These are phyloP conservation scores for Macaria notata DNA, from an alignment of 2,888 invertebrate genomes.

Conservation along the genomic window DNA sequence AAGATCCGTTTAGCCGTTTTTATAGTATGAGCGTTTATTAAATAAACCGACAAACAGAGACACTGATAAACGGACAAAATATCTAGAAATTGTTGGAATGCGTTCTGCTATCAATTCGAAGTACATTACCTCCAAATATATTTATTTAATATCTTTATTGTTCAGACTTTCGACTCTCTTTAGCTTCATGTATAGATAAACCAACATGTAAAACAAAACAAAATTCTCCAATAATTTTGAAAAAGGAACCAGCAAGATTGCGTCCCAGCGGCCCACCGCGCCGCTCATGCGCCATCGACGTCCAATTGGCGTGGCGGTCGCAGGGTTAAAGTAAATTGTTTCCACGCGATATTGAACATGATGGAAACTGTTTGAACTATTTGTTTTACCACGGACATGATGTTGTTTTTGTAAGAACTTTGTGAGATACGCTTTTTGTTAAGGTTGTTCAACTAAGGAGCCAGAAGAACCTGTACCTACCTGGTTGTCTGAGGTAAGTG, in stretches of 20 bases:
- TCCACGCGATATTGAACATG: constrained; percentile 24
- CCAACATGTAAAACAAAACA: neutral
- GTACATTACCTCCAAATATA: no score
- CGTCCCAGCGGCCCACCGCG: constrained; percentile 68
- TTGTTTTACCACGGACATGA: constrained; percentile 18
- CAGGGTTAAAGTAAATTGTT: constrained; percentile 61
- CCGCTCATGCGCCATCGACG: constrained; percentile 70
- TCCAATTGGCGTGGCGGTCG: constrained; percentile 71
- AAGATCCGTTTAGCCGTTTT: no score
- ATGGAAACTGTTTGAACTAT: constrained; percentile 26
- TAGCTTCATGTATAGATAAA: no score
- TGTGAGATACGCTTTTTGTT: neutral
- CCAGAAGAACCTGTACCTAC: no score
- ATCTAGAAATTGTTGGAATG: no score
- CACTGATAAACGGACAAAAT: no score
- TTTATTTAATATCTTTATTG: no score
- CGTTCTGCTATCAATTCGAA: no score
- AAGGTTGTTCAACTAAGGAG: neutral
- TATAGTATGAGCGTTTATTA: no score
- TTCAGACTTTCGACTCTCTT: no score
- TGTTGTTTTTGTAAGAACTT: constrained; percentile 6
- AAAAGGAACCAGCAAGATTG: constrained; percentile 57
- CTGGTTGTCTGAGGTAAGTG: no score
- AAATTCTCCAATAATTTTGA: constrained; percentile 38
- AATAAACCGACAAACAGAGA: no score